Conservation (phyloP, 2,113 vertebrate species). For the Seriola aureovittata region DNA sequence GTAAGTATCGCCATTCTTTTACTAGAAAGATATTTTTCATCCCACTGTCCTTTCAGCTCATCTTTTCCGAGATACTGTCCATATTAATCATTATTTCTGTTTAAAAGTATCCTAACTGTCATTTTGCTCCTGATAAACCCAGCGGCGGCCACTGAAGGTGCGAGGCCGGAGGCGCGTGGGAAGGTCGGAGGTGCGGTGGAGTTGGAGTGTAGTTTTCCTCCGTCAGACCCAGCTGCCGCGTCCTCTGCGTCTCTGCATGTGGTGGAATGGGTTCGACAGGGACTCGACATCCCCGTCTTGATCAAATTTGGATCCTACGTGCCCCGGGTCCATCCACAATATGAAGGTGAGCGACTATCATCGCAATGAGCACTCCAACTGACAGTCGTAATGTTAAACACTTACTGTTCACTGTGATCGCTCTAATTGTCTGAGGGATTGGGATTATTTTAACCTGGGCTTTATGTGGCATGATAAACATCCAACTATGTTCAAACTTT, state of each 20-base stretch:
- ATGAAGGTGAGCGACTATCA: conserved; percentile 86
- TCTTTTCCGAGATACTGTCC: neutral
- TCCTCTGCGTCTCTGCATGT: conserved; percentile 86
- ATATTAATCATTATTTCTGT: neutral
- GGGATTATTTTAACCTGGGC: neutral
- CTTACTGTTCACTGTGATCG: neutral
- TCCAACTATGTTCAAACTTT: neutral
- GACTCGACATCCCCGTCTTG: conserved; percentile 91
- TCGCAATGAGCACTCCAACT: neutral
- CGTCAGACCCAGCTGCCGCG: conserved; percentile 53
- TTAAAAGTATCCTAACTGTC: neutral
- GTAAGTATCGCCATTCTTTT: conserved; percentile 75
- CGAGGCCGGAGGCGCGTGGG: conserved; percentile 81
- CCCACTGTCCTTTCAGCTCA: neutral
- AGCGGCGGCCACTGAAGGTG: conserved; percentile 40
- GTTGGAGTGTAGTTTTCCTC: conserved; percentile 87
- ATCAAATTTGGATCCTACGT: conserved; percentile 93
- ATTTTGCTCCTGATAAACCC: conserved; percentile 20
- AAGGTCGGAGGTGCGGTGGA: conserved; percentile 84
- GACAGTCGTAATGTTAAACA: neutral
- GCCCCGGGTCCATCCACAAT: conserved; percentile 91
- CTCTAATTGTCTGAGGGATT: neutral
- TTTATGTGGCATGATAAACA: neutral
- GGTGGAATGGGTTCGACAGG: conserved; percentile 95
- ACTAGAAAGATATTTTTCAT: conserved; percentile 9